Base-by-base conservation (phyloP, 2,797 vertebrate species). In the Amblyopsis hoosieri region DNA sequence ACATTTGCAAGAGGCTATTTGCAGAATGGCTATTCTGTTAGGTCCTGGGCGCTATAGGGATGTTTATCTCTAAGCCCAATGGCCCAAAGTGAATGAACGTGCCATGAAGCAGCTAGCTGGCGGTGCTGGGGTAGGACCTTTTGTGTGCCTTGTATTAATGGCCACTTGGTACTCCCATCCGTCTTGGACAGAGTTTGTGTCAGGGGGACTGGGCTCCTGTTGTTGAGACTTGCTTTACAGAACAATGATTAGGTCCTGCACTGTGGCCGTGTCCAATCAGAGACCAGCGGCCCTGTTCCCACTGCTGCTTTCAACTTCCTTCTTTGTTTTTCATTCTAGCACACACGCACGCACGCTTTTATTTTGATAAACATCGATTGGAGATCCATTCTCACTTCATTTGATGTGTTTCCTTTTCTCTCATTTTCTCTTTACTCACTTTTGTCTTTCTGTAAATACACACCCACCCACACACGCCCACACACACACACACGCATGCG, bases 121-220 rank as follows among this genome's bases (percentile, higher is more conserved):
- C 45, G 10, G 60, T 76, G 63, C 61, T 64, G 70, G 74, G 62
- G 69, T 72, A 66, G 55, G 50, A 60, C 56, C 71, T 29, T 70
- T 62, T 60, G 47, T 72, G 57, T 60, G 9, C 50, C 49, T 71
- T 1, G 53, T 72, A 14, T 86, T 78, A 72, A 71, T 53, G 52
- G 64, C 51, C 60, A 63, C 31, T 52, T 60, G 48, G 19, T 62
- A 58, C 62, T 14, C 62, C 76, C 56, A 74, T 85, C 23, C 23
- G 23, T 29, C 23, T 29, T 4, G 3, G 23, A 29, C 23, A 3
- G 23, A 29, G 23, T 29, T 29, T 29, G 23, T 29, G 23, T 4
- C 23, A 29, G 23, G 23, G 23, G 23, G 23, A 29, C 23, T 29
- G 23, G 23, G 23, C 3, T 29, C 23, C 23, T 29, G 23, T 29